Conservation (phyloP, 2,797 vertebrate genomes). For the Pogoniulus pusillus region DNA sequence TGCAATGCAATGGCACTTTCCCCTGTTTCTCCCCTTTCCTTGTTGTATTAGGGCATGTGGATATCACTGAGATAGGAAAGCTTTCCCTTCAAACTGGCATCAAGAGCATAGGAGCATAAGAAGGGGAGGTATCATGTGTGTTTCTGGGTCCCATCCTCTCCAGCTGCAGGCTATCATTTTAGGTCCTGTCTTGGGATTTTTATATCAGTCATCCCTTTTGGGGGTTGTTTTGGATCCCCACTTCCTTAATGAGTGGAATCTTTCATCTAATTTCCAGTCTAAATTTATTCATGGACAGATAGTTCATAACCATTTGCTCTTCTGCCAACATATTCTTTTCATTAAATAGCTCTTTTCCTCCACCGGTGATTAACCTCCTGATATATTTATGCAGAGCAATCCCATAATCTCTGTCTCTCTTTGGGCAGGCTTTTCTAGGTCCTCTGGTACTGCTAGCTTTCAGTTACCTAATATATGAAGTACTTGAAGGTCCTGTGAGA, state of each 20-base stretch:
- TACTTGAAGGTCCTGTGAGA: not conserved
- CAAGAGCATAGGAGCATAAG: not conserved
- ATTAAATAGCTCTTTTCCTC: conserved; percentile 1
- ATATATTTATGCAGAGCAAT: not conserved
- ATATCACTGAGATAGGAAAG: not conserved
- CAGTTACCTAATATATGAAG: not conserved
- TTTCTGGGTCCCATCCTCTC: not conserved
- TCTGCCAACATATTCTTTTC: not conserved
- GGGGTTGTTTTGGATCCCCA: not conserved
- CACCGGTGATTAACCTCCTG: not conserved
- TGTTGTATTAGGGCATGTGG: not conserved
- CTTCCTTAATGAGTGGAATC: not conserved
- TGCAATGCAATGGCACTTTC: not conserved
- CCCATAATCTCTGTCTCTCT: not conserved
- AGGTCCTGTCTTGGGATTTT: not conserved
- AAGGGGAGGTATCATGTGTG: not conserved
- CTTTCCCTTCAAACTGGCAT: not conserved
- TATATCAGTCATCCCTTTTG: not conserved
- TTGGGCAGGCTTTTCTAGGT: not conserved
- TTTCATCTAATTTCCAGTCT: not conserved
- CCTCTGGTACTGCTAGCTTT: not conserved
- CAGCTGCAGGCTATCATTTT: not conserved
- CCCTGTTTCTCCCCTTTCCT: not conserved
- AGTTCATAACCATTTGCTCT: conserved; percentile 24
- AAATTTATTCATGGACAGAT: not conserved